phyloP scores from a whole-genome alignment of 2,797 vertebrate species.

The Lagocephalus sceleratus region DNA sequence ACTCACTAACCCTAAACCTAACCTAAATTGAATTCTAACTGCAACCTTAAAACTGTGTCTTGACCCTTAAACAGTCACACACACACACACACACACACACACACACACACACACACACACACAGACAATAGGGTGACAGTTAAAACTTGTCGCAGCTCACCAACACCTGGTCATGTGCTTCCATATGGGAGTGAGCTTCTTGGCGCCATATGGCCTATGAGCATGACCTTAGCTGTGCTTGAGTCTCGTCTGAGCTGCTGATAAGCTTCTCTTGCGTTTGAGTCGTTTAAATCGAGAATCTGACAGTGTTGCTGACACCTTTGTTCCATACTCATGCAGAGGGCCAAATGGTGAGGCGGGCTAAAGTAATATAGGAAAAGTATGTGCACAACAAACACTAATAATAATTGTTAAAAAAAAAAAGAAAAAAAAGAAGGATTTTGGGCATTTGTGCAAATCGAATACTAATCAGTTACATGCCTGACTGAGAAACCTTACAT shows the following conservation, averaged over 20 bases:
- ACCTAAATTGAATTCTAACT: too few species aligned
- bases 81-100: not conserved
- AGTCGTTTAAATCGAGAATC: constrained; percentile 34
- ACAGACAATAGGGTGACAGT: constrained; percentile 41
- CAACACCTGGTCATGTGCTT: constrained; percentile 45
- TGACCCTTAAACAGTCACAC: too few species aligned
- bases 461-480: constrained; percentile 16
- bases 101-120: constrained; percentile 5
- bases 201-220: constrained; percentile 59
- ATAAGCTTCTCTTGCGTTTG: constrained; percentile 38
- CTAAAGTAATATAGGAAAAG: not conserved
- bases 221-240: constrained; percentile 26
- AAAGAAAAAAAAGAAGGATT: too few species aligned
- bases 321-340: not conserved
- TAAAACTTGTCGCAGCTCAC: constrained; percentile 41
- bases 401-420: too few species aligned
- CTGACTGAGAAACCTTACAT: constrained; percentile 11
- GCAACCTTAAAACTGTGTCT: too few species aligned
- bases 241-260: constrained; percentile 28
- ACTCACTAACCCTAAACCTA: too few species aligned
- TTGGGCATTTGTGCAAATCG: too few species aligned
- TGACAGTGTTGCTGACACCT: constrained; percentile 6
- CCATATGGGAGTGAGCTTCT: constrained; percentile 49
- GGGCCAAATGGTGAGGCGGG: not conserved
- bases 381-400: not conserved